Evolutionary conservation across 1,140 invertebrate genomes (phyloP).

Genomic region (Hermetia illucens): DNA sequence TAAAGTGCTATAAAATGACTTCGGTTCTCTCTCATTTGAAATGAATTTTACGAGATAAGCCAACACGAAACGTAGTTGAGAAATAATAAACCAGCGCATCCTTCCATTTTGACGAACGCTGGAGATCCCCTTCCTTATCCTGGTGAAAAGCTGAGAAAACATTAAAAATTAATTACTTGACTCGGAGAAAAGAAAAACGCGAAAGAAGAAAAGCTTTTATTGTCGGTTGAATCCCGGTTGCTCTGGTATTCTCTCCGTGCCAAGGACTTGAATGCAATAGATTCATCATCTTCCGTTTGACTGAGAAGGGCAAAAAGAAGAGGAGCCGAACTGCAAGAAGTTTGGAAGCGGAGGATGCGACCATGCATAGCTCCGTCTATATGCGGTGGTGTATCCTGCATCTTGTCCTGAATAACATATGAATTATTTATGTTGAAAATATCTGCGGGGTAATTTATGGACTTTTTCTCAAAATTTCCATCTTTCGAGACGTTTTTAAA

Average conservation of each 20-base stretch:
- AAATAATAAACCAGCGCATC: too few species aligned
- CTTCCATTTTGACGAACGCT: too few species aligned
- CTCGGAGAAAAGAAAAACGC: too few species aligned
- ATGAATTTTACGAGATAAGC: too few species aligned
- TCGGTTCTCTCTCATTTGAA: too few species aligned
- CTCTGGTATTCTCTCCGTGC: background rate
- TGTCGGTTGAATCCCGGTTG: background rate
- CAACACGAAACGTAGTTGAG: too few species aligned
- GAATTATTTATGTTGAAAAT: conserved; percentile 1
- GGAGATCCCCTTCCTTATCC: too few species aligned
- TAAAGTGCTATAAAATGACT: too few species aligned
- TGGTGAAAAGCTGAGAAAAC: background rate
- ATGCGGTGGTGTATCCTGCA: background rate
- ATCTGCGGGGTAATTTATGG: conserved; percentile 1
- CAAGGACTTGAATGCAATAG: background rate
- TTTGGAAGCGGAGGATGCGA: background rate
- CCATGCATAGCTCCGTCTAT: background rate
- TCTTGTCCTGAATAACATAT: background rate
- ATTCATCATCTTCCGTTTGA: background rate
- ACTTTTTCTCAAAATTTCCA: background rate
- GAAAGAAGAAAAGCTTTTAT: too few species aligned
- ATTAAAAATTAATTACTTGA: conserved; percentile 1
- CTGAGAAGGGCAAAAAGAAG: too few species aligned
- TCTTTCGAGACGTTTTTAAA: background rate
- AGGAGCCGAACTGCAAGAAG: background rate